Evolutionary conservation across 1,140 invertebrate species (phyloP).

Genomic region (Meloidogyne hapla): DNA sequence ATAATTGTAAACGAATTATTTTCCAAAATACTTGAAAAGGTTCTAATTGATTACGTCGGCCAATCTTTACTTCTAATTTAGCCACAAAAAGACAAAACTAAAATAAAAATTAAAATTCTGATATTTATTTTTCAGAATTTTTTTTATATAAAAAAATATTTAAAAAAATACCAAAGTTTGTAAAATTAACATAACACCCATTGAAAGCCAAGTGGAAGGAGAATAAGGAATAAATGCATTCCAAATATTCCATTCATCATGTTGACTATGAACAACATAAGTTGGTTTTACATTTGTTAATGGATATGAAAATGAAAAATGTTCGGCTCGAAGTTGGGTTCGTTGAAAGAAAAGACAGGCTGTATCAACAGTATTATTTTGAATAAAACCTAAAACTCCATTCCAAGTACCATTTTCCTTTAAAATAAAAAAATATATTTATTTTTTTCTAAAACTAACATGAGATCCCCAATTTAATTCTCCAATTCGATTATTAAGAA

Average conservation of each 20-base stretch:
- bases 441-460: conserved; percentile 16
- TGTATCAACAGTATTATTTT: conserved; percentile 41
- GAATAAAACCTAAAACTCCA: conserved; percentile 39
- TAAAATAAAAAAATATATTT: no score
- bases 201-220: conserved; percentile 32
- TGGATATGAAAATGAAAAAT: conserved; percentile 45
- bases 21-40: conserved; percentile 45
- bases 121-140: no score
- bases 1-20: conserved; percentile 41
- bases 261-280: conserved; percentile 33
- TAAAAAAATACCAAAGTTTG: conserved; percentile 23
- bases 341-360: conserved; percentile 43
- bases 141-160: no score
- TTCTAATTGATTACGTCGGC: background rate
- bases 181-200: conserved; percentile 38
- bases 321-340: conserved; percentile 31
- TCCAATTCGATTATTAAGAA: conserved; percentile 14
- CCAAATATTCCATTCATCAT: conserved; percentile 36
- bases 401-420: conserved; percentile 36
- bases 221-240: conserved; percentile 50
- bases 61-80: conserved; percentile 33
- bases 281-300: conserved; percentile 39
- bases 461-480: conserved; percentile 45
- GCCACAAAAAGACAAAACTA: conserved; percentile 38
- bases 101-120: no score